phyloP scores from a whole-genome alignment of 2,797 vertebrate genomes.

The Alca torda region DNA sequence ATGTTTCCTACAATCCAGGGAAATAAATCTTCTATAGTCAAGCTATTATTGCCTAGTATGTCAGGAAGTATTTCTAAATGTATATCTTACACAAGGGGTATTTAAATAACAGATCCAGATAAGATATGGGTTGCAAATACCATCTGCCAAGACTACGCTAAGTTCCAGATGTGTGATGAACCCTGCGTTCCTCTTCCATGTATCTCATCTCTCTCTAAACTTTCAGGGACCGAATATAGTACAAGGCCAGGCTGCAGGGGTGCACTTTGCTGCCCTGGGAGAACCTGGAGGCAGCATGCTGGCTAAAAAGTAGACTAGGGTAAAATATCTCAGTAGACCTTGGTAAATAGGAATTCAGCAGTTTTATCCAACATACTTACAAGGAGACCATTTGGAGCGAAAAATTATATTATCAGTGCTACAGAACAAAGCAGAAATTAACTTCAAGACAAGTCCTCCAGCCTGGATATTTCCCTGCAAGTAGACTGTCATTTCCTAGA shows the following conservation, averaged over 20 bases:
- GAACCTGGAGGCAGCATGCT: neutral
- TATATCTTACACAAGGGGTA: neutral
- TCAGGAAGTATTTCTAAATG: neutral
- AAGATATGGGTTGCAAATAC: neutral
- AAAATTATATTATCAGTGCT: neutral
- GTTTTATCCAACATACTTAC: neutral
- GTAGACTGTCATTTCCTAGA: neutral
- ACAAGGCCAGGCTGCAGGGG: neutral
- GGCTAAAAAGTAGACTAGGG: neutral
- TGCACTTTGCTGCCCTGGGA: neutral
- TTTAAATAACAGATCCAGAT: neutral
- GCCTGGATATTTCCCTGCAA: neutral
- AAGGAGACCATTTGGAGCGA: neutral
- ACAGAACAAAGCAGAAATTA: neutral
- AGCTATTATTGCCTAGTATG: neutral
- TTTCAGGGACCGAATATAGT: neutral
- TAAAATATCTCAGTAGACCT: neutral
- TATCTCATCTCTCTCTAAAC: neutral
- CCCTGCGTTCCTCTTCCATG: fast-evolving
- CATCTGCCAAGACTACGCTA: neutral
- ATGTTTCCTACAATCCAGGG: neutral
- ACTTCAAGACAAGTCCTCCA: neutral
- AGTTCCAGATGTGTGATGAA: neutral
- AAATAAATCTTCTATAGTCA: neutral
- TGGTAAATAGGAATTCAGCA: neutral